Evolutionary conservation across 2,113 vertebrate species (phyloP).

Genomic region (Aegypius monachus): DNA sequence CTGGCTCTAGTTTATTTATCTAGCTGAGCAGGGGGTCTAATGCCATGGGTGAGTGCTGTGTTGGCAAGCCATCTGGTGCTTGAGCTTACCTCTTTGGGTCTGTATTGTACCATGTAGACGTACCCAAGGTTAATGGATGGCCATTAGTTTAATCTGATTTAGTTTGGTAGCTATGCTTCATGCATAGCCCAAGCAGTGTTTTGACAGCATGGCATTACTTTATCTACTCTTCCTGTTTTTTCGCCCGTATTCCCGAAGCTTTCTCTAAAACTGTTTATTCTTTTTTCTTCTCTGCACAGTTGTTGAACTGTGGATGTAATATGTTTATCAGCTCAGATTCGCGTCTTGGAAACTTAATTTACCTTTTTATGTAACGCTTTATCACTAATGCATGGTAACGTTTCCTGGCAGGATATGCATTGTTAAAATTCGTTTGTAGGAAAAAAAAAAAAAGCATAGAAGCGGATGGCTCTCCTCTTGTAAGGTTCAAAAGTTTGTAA

Average conservation of each 20-base stretch:
- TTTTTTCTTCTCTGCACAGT: background rate
- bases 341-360: conserved; percentile 26
- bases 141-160: background rate
- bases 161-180: background rate
- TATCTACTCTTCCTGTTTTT: background rate
- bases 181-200: background rate
- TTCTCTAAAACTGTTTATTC: background rate
- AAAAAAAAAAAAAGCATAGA: background rate
- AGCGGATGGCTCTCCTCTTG: background rate
- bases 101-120: background rate
- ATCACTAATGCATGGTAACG: conserved; percentile 37
- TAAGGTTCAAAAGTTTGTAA: conserved; percentile 30
- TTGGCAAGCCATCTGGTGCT: background rate
- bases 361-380: conserved; percentile 42
- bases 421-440: conserved; percentile 26
- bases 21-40: background rate
- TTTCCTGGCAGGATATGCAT: conserved; percentile 70
- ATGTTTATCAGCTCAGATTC: conserved; percentile 23
- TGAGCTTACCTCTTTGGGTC: background rate
- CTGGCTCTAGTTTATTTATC: background rate
- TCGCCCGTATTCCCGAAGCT: background rate
- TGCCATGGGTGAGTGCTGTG: background rate
- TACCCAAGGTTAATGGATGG: background rate
- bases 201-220: background rate
- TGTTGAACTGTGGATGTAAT: conserved; percentile 25